Percentiles rank a stretch among this genome's conserved stretches.
Evolutionary conservation across 2,113 vertebrate genomes (phyloP).

Genomic region (Protomyctophum bolini): DNA sequence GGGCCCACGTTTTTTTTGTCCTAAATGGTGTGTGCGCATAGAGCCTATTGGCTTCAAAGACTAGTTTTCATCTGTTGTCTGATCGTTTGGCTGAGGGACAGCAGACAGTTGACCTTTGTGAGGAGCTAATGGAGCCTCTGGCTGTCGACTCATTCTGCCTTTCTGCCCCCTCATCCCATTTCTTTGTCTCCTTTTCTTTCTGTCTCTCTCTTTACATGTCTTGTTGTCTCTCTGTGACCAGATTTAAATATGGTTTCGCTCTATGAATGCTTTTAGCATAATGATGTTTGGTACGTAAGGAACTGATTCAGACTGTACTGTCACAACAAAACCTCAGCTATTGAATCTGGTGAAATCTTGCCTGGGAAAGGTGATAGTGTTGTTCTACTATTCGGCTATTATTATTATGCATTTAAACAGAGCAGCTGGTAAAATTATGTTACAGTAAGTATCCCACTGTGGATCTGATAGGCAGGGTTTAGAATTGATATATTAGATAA

Average conservation of each 20-base stretch:
- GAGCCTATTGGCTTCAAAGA: constrained; percentile 21
- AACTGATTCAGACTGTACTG: not conserved
- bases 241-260: constrained; percentile 21
- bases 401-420: not conserved
- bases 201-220: constrained; percentile 1
- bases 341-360: not conserved
- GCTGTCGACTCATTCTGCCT: constrained; percentile 27
- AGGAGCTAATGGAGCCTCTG: constrained; percentile 29
- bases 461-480: constrained; percentile 1
- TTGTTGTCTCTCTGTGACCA: constrained; percentile 20
- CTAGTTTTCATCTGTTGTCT: constrained; percentile 27
- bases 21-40: too few relatives aligned
- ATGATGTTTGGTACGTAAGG: constrained; percentile 10
- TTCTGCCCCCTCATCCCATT: not conserved
- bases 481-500: not conserved
- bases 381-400: too few relatives aligned
- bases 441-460: not conserved
- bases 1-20: too few relatives aligned
- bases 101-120: constrained; percentile 41
- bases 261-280: constrained; percentile 29
- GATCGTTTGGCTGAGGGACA: constrained; percentile 45
- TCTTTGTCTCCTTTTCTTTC: not conserved
- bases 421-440: not conserved
- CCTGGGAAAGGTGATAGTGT: not conserved
- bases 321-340: not conserved